Evolutionary conservation across 2,797 vertebrate genomes (phyloP).

Genomic region (Bryconaethiops microstoma): DNA sequence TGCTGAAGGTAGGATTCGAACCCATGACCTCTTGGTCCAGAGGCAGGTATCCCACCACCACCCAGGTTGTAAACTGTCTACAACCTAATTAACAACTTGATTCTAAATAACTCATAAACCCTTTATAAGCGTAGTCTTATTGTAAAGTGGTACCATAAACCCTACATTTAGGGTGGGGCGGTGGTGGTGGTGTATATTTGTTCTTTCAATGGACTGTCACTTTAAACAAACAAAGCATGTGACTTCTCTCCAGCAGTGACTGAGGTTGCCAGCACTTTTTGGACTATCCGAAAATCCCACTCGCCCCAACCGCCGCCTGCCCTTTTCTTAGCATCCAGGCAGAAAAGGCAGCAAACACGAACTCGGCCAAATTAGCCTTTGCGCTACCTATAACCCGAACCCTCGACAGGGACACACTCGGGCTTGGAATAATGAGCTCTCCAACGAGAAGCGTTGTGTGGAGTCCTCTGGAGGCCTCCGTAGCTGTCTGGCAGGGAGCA

Average conservation of each 20-base stretch:
- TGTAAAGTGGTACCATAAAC: too few species aligned
- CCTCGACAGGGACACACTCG: conserved; percentile 45
- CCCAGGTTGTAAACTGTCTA: too few species aligned
- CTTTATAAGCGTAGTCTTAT: too few species aligned
- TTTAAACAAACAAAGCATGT: conserved; percentile 14
- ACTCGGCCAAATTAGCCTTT: conserved; percentile 18
- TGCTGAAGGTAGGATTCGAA: too few species aligned
- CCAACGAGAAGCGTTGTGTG: conserved; percentile 52
- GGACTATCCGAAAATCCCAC: conserved; percentile 34
- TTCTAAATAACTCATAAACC: too few species aligned
- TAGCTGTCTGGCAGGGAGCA: conserved; percentile 51
- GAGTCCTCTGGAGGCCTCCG: conserved; percentile 53
- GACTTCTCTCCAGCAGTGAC: conserved; percentile 32
- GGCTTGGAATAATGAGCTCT: conserved; percentile 49
- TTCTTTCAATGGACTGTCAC: background rate
- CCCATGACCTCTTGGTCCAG: too few species aligned
- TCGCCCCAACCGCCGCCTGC: background rate
- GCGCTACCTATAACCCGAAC: conserved; percentile 23
- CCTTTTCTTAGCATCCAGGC: conserved; percentile 14
- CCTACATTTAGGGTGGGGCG: background rate
- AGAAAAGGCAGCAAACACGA: background rate
- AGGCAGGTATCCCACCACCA: too few species aligned
- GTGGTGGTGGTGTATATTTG: too few species aligned
- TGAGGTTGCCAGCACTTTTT: conserved; percentile 22
- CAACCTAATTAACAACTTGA: too few species aligned